Conservation (phyloP, 1,140 invertebrate species). For the Caenorhabditis briggsae region DNA sequence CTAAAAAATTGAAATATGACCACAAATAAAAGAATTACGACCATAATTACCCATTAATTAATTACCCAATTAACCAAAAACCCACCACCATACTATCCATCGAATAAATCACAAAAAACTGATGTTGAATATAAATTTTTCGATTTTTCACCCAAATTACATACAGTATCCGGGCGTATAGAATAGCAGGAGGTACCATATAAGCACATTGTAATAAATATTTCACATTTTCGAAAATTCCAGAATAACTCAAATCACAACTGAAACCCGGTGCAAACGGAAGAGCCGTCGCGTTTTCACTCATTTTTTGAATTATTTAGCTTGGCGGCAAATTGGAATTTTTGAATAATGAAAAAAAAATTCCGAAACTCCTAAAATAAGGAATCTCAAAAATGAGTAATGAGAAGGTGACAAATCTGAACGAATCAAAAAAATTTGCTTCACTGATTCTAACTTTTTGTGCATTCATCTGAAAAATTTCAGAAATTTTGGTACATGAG, state of each 20-base stretch:
- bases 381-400: neutral
- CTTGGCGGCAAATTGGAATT: no score
- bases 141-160: slow-evolving; percentile 13
- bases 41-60: no score
- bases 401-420: neutral
- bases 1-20: no score
- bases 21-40: no score
- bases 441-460: neutral
- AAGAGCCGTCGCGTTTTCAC: no score
- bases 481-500: neutral
- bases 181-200: neutral
- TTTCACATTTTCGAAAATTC: neutral
- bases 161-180: slow-evolving; percentile 8
- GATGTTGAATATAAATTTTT: slow-evolving; percentile 32
- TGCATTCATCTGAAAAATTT: slow-evolving; percentile 3
- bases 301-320: no score
- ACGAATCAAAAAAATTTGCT: neutral
- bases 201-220: neutral
- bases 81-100: slow-evolving; percentile 37
- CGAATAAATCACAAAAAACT: slow-evolving; percentile 44
- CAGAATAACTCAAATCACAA: neutral
- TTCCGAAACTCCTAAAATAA: no score
- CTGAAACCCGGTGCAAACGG: no score
- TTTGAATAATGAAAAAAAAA: neutral
- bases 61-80: neutral